phyloP scores from a whole-genome alignment of 2,888 invertebrate genomes.

The Lapara coniferarum region DNA sequence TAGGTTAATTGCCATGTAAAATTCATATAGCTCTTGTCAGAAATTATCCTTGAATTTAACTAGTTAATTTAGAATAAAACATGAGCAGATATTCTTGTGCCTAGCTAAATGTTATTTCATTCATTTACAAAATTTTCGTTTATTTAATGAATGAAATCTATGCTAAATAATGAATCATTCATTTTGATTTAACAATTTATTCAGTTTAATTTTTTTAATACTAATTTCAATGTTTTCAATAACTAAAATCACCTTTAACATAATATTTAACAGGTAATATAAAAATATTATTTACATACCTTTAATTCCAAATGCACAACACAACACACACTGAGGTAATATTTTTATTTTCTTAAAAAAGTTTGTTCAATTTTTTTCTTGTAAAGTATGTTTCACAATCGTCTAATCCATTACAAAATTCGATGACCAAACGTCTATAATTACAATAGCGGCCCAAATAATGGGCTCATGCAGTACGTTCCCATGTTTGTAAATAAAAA shows the following conservation, averaged over 20 bases:
- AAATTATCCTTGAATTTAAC: conserved; percentile 13
- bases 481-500: conserved; percentile 47
- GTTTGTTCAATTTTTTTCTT: background rate
- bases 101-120: background rate
- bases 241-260: background rate
- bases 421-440: conserved; percentile 35
- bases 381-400: background rate
- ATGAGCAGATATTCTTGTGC: background rate
- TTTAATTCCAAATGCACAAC: background rate
- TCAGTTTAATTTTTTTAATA: background rate
- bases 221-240: background rate
- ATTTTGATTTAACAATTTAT: background rate
- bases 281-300: background rate
- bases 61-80: background rate
- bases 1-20: conserved; percentile 34
- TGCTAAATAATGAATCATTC: background rate
- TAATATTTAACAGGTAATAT: background rate
- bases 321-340: background rate
- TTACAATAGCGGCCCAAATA: conserved; percentile 38
- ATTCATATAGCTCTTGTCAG: conserved; percentile 34
- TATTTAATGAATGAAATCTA: background rate
- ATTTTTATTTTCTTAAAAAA: background rate
- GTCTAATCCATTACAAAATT: background rate
- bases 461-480: conserved; percentile 42
- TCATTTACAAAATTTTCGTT: background rate